Conservation (phyloP, 2,797 vertebrate genomes). For the Siniperca scherzeri region DNA sequence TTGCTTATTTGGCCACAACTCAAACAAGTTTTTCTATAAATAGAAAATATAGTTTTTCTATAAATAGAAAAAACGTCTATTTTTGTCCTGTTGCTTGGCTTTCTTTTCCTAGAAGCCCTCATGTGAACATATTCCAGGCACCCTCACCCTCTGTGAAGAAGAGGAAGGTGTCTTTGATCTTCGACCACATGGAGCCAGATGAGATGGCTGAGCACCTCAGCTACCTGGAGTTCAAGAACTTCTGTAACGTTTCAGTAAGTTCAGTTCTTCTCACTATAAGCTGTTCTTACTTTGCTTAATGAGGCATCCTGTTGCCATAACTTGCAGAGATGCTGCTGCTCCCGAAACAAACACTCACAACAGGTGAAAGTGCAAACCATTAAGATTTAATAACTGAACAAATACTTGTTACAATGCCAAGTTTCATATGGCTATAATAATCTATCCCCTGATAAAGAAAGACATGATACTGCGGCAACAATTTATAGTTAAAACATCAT, state of each 20-base stretch:
- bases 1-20: slow-evolving; percentile 17
- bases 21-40: slow-evolving; percentile 26
- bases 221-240: slow-evolving; percentile 94
- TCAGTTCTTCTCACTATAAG: not conserved
- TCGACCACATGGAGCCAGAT: slow-evolving; percentile 92
- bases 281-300: not conserved
- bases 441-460: not conserved
- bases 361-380: not conserved
- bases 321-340: not conserved
- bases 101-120: slow-evolving; percentile 71
- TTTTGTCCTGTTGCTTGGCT: slow-evolving; percentile 19
- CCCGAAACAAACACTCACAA: not conserved
- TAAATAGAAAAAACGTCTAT: slow-evolving; percentile 26
- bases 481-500: not conserved
- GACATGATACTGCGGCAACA: not conserved
- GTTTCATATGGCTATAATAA: not conserved
- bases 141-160: slow-evolving; percentile 90
- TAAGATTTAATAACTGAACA: not conserved
- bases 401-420: not conserved
- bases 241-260: slow-evolving; percentile 91
- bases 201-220: slow-evolving; percentile 94
- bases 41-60: slow-evolving; percentile 24
- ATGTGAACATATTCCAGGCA: slow-evolving; percentile 78
- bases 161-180: slow-evolving; percentile 94
- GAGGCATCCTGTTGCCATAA: not conserved